Evolutionary conservation across 2,888 invertebrate species (phyloP), one percentile per base, ranked within the genome.

Genomic region (Euphydryas editha): DNA sequence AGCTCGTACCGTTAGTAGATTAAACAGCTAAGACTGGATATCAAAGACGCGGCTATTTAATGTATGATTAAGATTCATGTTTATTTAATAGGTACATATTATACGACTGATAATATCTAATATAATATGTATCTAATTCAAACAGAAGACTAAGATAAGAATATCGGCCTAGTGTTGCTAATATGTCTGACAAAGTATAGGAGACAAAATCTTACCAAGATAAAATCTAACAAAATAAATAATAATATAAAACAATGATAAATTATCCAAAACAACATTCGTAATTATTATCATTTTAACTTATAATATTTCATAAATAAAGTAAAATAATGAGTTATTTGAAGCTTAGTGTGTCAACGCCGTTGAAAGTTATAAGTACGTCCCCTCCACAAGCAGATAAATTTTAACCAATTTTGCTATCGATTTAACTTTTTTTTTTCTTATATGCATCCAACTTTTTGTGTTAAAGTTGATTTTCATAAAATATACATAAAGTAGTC

Each of bases 1-100:
- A 80, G 78, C 76, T 71, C 68, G 72, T 73, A 69, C 75, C 72
- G 74, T 73, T 73, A 77, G 74, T 73, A 71, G 67, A 72, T 74
- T 70, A 67, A 67, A 72, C 67, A 70, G 66, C 57, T 61, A 66
- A 59, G 65, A 64, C 70, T 66, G 70, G 66, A 65, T 70, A 74
- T 73, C 72, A 71, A 74, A 73, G 71, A 71, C 69, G 20, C 59
- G 68, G 63, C 62, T 73, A 69, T 73, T 72, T 74, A 72, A 67
- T 72, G 65, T 73, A 68, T 66, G 70, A 73, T 76, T 74, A 71
- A 59, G 63, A 57, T 65, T 56, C 61, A 36, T 68, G 64, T 72
- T 73, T 73, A 71, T 65, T 66, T 51, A 65, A 62, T 59, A n/a
- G n/a, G n/a, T n/a, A 66, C 59, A 56, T 67, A 68, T 70, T 71